Base-by-base conservation (phyloP, 2,113 vertebrate genomes). In the Stictonetta naevosa region DNA sequence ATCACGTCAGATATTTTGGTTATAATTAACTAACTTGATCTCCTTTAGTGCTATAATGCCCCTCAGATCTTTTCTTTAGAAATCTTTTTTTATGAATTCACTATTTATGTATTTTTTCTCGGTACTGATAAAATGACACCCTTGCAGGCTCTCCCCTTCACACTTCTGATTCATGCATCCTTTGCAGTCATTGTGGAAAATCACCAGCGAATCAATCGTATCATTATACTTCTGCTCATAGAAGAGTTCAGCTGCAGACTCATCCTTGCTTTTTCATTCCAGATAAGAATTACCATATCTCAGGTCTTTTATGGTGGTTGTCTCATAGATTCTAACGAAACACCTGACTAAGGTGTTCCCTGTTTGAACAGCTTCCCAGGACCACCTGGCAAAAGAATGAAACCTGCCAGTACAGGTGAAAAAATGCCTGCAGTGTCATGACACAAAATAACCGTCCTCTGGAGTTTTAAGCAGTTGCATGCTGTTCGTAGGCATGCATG, bases 261-360 rank as follows among this genome's bases (percentile, higher is more conserved):
- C 75, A 77, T 69, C 82, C 82, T 83, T 91, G 67, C 76, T 31
- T 91, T 95, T 62, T 90, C 84, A 71, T 91, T 89, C 73, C 38
- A 64, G 59, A 91, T 82, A 58, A 92, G 81, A 87, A 34, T 36
- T 75, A 60, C 38, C 28, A 8, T 60, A 46, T 66, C 86, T 91
- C 82, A 69, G 62, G 74, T 89, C 34, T 88, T 83, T 6, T 79
- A 34, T 0, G 0, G 77, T 89, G 53, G 44, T 81, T 95, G 92
- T 93, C 86, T 71, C 53, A 56, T 38, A 79, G 89, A 75, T 94
- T 93, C 69, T 79, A 64, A 76, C 66, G 87, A 92, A 95, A 14
- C 83, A 88, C 38, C 88, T 94, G 95, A 92, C 86, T 69, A 78
- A 71, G 88, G 85, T 90, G 88, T 90, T 94, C 69, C 69, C 62